These are phyloP conservation scores for Harmothoe impar DNA, from an alignment of 2,888 invertebrate genomes.

Conservation along the genomic window DNA sequence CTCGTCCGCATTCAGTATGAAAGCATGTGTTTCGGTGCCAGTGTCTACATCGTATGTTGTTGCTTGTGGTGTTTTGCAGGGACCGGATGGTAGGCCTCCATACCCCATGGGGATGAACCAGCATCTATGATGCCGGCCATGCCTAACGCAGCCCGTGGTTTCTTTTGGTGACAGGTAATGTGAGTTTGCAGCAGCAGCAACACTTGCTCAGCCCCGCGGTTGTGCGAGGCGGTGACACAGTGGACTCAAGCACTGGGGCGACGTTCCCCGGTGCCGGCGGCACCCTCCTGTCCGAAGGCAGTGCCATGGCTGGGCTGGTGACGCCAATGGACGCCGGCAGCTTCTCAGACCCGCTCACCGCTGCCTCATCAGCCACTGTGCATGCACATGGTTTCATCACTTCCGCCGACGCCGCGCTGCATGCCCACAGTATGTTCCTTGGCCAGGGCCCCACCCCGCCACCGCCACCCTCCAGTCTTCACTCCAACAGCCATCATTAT, in stretches of 20 bases:
- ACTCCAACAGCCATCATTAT: not conserved
- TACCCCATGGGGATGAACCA: constrained; percentile 65
- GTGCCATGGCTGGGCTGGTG: not conserved
- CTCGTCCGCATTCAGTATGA: not conserved
- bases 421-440: constrained; percentile 37
- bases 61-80: constrained; percentile 63
- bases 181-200: constrained; percentile 61
- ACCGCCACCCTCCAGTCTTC: not conserved
- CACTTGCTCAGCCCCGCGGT: constrained; percentile 51
- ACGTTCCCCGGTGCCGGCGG: not conserved
- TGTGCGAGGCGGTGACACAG: not conserved
- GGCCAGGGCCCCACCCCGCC: not conserved
- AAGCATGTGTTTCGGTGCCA: constrained; percentile 45
- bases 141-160: constrained; percentile 50
- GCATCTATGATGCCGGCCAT: constrained; percentile 61
- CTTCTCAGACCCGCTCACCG: not conserved
- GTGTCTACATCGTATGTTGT: constrained; percentile 58
- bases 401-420: constrained; percentile 34
- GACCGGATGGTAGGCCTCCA: constrained; percentile 60
- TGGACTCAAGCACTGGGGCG: not conserved
- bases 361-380: not conserved
- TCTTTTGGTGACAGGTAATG: constrained; percentile 64
- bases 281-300: not conserved
- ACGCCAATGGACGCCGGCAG: not conserved
- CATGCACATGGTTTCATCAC: constrained; percentile 8